These are phyloP conservation scores for Xiphophorus maculatus DNA, from an alignment of 2,113 vertebrate species.

Conservation along the genomic window DNA sequence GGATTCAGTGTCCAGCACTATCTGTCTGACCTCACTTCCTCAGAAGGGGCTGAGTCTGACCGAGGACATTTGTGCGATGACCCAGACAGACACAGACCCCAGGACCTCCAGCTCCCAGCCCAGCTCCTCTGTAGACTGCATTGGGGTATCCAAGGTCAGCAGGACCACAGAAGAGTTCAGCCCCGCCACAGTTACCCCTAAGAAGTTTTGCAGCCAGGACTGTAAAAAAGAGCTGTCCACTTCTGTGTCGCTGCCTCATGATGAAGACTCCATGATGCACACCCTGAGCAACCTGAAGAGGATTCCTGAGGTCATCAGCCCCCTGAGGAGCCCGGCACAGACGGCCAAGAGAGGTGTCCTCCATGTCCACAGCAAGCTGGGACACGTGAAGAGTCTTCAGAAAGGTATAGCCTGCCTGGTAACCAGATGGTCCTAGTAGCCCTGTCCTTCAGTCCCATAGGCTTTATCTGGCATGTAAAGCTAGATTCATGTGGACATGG, in stretches of 20 bases:
- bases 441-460: neutral
- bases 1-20: conserved; percentile 74
- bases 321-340: conserved; percentile 91
- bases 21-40: conserved; percentile 55
- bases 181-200: conserved; percentile 29
- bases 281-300: conserved; percentile 87
- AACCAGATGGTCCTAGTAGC: neutral
- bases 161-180: conserved; percentile 54
- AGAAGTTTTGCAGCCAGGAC: conserved; percentile 45
- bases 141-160: conserved; percentile 59
- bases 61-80: conserved; percentile 56
- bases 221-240: conserved; percentile 39
- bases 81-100: conserved; percentile 16
- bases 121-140: conserved; percentile 28
- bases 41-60: conserved; percentile 60
- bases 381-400: conserved; percentile 81
- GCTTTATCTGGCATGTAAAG: neutral
- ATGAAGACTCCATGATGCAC: conserved; percentile 93
- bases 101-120: neutral
- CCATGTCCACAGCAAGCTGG: conserved; percentile 78
- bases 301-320: conserved; percentile 92
- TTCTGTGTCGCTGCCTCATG: conserved; percentile 70
- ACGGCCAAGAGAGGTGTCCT: conserved; percentile 77
- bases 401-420: conserved; percentile 81
- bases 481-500: neutral